Base-by-base conservation (phyloP, 1,140 invertebrate genomes). In the Druon quercuslanigerum region DNA sequence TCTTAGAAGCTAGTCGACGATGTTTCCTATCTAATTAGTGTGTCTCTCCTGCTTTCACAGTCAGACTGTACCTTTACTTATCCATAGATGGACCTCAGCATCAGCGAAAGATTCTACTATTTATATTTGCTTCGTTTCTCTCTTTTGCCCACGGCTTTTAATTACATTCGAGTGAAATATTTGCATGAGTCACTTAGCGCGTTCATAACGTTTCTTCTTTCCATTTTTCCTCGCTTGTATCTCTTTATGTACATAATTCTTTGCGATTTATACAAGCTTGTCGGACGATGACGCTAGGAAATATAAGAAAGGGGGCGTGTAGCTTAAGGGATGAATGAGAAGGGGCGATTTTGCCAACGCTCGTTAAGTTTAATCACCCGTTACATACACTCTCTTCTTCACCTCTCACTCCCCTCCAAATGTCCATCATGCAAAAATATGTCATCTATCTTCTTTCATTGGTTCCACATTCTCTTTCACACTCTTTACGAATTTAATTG, bases 401-500 rank as follows among this genome's bases (percentile, higher is more conserved):
- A 78, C 56, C 71, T 54, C 51, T 74, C 71, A 76, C 70, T 77
- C 51, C 60, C 79, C 70, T 78, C 74, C 77, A 56, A 51, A 82
- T 56, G 74, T 85, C 76, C 80, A 81, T 84, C 84, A 87, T 88
- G 87, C 82, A 89, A 89, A 89, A 88, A 88, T 89, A 89, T 85
- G 81, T 85, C 81, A 84, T 84, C 78, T 87, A 83, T 79, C 76
- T 77, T 74, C 71, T 57, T 82, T 76, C 77, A 51, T 75, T 71
- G 54, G 20, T 20, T 40, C 25, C 40, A 46, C 40, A 46, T 46
- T 57, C 51, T 33, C 50, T 60, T n/a, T 51, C 56, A 46, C 56
- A 50, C 20, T 40, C 16, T 56, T 71, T 50, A 52, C 52, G 52
- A 40, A 51, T 66, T 66, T 51, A 51, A 50, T 50, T 50, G 60